Base-by-base conservation (phyloP, 2,797 vertebrate genomes). In the Crax fasciolata region DNA sequence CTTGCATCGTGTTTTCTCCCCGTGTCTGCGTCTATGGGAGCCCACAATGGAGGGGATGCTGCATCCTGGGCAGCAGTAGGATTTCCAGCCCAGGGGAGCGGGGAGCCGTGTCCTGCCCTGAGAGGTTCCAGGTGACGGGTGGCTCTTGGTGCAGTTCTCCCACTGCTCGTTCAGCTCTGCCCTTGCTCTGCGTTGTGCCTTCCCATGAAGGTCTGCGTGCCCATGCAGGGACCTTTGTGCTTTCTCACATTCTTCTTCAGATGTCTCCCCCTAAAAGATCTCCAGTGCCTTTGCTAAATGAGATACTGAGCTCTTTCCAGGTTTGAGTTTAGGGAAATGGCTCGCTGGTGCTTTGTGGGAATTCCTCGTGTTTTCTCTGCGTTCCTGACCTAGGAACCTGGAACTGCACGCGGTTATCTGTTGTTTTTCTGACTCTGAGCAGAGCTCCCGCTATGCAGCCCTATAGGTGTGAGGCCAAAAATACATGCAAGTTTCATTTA, bases 31-130 rank as follows among this genome's bases (percentile, higher is more conserved):
- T 19, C 32, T 1, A 4, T 27, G 5, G 6, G 43, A 70, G 32
- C 54, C 46, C 49, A 10, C 44, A 35, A 12, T 1, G 27, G n/a
- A 43, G 71, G 5, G 2, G 38, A 13, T 18, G 23, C 1, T 25
- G 81, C 39, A 6, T 27, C 68, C 38, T 68, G 61, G 16, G 28
- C 17, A 44, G n/a, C 61, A 30, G 5, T 0, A 35, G 35, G 35
- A 1, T 32, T 63, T 44, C 51, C 72, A 52, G 2, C 39, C 32
- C 1, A 1, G 0, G 2, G 12, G 13, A 0, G 1, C 19, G 43
- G 54, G 62, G 66, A 5, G 39, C 49, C 32, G n/a, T 15, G 55
- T 43, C 70, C 54, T 65, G 21, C 58, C 17, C n/a, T 25, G 68
- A 49, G 23, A 1, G 19, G 13, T 57, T 83, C 32, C 43, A 19